Evolutionary conservation across 2,888 invertebrate species (phyloP).

Genomic region (Lithophane leautieri): DNA sequence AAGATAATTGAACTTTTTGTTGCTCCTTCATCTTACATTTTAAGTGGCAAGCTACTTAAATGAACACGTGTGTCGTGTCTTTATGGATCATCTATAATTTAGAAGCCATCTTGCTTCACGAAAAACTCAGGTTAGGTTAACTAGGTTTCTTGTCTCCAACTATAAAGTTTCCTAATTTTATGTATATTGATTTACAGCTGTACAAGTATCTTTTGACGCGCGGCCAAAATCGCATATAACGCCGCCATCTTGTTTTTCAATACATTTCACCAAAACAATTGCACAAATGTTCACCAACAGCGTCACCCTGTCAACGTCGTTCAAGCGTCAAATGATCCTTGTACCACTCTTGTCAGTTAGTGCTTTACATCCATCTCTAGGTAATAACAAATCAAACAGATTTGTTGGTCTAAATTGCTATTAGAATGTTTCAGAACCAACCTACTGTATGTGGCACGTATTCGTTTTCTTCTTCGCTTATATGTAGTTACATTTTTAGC

Average conservation of each 20-base stretch:
- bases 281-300: not conserved
- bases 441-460: not conserved
- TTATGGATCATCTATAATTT: conserved; percentile 22
- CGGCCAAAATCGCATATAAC: not conserved
- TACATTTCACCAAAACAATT: not conserved
- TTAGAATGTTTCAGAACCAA: not conserved
- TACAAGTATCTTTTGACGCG: not conserved
- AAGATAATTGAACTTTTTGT: conserved; percentile 62
- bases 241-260: not conserved
- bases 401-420: not conserved
- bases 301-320: not conserved
- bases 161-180: not conserved
- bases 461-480: not conserved
- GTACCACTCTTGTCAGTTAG: not conserved
- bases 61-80: conserved; percentile 28
- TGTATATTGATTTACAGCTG: not conserved
- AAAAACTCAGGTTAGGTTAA: too few relatives aligned
- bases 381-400: too few relatives aligned
- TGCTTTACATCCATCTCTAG: not conserved
- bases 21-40: conserved; percentile 29
- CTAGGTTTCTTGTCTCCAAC: not conserved
- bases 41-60: conserved; percentile 39
- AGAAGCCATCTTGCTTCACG: not conserved
- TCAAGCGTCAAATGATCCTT: not conserved
- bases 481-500: not conserved